Percentiles rank a stretch among this genome's conserved stretches.
Evolutionary conservation across 2,113 vertebrate species (phyloP).

Genomic region (Semnornis frantzii): DNA sequence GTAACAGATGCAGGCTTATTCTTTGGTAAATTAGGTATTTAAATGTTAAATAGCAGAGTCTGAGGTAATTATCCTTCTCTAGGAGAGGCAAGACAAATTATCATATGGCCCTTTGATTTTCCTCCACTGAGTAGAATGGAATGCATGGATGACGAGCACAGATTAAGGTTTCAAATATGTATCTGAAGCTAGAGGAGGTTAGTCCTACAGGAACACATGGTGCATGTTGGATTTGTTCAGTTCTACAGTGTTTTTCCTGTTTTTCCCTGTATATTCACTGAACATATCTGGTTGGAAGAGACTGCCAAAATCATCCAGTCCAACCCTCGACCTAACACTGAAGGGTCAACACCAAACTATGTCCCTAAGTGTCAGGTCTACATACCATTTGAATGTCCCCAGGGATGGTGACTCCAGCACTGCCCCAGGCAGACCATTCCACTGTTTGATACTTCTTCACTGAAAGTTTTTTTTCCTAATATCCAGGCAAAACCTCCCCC

Average conservation of each 20-base stretch:
- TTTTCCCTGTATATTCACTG: background rate
- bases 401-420: too few relatives aligned
- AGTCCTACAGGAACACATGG: accelerated
- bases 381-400: too few relatives aligned
- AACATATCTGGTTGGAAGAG: too few relatives aligned
- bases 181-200: background rate
- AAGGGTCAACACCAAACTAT: too few relatives aligned
- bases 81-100: background rate
- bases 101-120: background rate
- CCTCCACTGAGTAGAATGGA: background rate
- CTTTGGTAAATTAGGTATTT: background rate
- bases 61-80: background rate
- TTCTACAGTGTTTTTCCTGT: accelerated
- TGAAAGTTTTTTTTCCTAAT: too few relatives aligned
- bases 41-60: background rate
- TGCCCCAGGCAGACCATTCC: too few relatives aligned
- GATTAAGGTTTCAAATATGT: background rate
- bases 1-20: background rate
- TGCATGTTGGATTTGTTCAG: background rate
- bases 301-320: too few relatives aligned
- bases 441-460: too few relatives aligned
- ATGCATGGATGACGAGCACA: background rate
- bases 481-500: too few relatives aligned
- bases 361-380: too few relatives aligned
- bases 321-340: too few relatives aligned